Percentiles rank a stretch among this genome's conserved stretches.
phyloP scores from a whole-genome alignment of 1,140 invertebrate species.

The Drosophila quadrilineata region DNA sequence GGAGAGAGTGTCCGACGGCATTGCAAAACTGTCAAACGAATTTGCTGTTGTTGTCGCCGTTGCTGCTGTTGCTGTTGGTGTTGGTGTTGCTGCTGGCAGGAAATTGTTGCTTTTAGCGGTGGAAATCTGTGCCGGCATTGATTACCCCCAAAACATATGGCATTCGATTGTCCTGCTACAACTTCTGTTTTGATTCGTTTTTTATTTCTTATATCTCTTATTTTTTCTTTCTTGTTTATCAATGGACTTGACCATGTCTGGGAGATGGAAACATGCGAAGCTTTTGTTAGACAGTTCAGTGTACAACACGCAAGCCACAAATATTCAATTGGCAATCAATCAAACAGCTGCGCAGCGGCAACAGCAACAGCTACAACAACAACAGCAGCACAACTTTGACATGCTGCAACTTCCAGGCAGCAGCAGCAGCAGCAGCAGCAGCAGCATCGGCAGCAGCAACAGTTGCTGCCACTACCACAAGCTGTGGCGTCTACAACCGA shows the following conservation, averaged over 20 bases:
- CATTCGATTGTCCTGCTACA: not conserved
- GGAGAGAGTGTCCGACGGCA: slow-evolving; percentile 19
- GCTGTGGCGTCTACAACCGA: slow-evolving; percentile 71
- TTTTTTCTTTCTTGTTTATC: slow-evolving; percentile 17
- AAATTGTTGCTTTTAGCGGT: slow-evolving; percentile 43
- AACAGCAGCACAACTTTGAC: slow-evolving; percentile 52
- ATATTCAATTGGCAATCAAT: slow-evolving; percentile 76
- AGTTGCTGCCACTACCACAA: slow-evolving; percentile 62
- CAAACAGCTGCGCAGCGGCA: slow-evolving; percentile 69
- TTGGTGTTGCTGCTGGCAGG: slow-evolving; percentile 22
- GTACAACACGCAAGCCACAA: slow-evolving; percentile 46
- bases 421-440: slow-evolving; percentile 67
- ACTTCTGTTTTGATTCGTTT: not conserved
- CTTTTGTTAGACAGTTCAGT: slow-evolving; percentile 51
- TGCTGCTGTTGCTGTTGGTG: slow-evolving; percentile 29
- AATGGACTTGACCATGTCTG: slow-evolving; percentile 35
- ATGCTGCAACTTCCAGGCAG: slow-evolving; percentile 64
- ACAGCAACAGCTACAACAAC: slow-evolving; percentile 47
- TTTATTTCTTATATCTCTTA: not conserved
- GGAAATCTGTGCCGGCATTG: slow-evolving; percentile 47
- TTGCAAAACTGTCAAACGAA: slow-evolving; percentile 54
- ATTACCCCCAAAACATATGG: slow-evolving; percentile 44
- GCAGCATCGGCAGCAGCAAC: slow-evolving; percentile 69
- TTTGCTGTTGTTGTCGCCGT: slow-evolving; percentile 32
- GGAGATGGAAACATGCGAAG: slow-evolving; percentile 45